Base-by-base conservation (phyloP, 2,888 invertebrate species). In the Leucophora obtusa region DNA sequence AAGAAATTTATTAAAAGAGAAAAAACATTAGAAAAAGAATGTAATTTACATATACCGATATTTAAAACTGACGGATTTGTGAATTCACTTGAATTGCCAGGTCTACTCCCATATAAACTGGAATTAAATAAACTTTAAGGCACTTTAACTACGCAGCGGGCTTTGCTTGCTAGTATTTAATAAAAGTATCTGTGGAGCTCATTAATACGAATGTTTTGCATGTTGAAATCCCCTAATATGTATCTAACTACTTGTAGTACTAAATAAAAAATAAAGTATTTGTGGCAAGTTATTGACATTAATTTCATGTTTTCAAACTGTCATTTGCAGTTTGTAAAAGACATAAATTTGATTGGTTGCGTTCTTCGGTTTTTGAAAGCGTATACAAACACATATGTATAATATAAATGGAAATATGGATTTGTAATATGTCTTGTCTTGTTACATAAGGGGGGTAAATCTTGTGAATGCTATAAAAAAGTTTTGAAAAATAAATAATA, bases 271-370 rank as follows among this genome's bases (percentile, higher is more conserved):
- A 56, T 54, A 60, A n/a, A n/a, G n/a, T 66, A 75, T 76, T 80
- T 76, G 72, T 75, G 58, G 58, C 68, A 75, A 80, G 59, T 72
- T 76, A 80, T 80, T 76, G 80, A 72, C 76, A 72, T 72, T 80
- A 80, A 80, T 76, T 76, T 80, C 68, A 80, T 80, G 69, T 76
- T 69, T 28, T 80, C 58, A 72, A 76, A 80, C 80, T 80, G 80
- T 80, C 71, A 80, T 80, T 80, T 80, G 59, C 80, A 80, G 80
- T 76, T 80, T 72, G 76, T 63, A 72, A 72, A 69, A 68, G 58
- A 76, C 58, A 72, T 80, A 80, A 80, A 80, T 76, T 76, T 63
- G 62, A 75, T 75, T 80, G 63, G 28, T 68, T 71, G 60, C 50
- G 35, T 60, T 76, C 38, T 62, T 63, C 21, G 62, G 6, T 43